phyloP scores from a whole-genome alignment of 2,113 vertebrate species.

The Phrynosoma platyrhinos region DNA sequence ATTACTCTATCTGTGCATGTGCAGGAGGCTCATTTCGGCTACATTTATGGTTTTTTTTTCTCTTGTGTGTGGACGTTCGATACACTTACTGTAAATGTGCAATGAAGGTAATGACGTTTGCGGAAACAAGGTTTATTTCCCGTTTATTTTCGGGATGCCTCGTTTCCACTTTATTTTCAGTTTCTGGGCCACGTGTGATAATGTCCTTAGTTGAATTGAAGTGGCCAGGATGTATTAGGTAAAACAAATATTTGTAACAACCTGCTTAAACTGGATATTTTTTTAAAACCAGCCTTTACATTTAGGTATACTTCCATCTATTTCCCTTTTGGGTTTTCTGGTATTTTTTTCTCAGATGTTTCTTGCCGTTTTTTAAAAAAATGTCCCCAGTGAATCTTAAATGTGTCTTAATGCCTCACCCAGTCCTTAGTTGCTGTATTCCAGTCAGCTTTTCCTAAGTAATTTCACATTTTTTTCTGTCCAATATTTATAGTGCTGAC shows the following conservation, averaged over 20 bases:
- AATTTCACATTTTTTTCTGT: conserved; percentile 1
- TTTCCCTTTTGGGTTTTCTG: not conserved
- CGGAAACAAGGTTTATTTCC: too few species aligned
- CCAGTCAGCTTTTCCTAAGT: conserved; percentile 34
- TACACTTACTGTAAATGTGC: too few species aligned
- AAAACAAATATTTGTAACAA: not conserved
- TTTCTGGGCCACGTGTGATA: too few species aligned
- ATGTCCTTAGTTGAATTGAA: not conserved
- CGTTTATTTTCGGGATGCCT: too few species aligned
- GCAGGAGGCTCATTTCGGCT: too few species aligned
- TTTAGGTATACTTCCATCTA: not conserved
- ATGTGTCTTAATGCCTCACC: not conserved
- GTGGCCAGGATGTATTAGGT: not conserved
- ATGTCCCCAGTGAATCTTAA: conserved; percentile 22
- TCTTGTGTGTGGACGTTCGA: too few species aligned
- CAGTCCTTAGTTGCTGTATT: not conserved
- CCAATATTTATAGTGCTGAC: conserved; percentile 21
- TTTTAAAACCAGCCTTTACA: not conserved
- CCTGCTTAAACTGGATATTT: not conserved
- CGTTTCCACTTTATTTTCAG: too few species aligned
- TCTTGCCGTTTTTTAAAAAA: not conserved
- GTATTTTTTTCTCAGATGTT: conserved; percentile 3
- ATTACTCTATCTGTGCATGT: too few species aligned
- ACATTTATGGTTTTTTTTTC: too few species aligned
- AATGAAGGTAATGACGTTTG: too few species aligned